Conservation (phyloP, 2,797 vertebrate species). For the Channallabes apus region DNA sequence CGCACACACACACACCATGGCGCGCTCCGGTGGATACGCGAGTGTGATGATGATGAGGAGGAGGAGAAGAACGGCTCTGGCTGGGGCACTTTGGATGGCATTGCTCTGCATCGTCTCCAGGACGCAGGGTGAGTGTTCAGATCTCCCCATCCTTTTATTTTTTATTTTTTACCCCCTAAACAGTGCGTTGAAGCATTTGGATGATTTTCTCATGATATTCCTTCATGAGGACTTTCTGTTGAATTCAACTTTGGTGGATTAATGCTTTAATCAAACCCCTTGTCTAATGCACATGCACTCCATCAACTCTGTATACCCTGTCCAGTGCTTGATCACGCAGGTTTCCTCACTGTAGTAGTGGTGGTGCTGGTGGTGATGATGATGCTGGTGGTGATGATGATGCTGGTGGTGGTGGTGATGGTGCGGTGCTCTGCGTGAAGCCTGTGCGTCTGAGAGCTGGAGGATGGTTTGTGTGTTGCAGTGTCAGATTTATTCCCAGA, state of each 20-base stretch:
- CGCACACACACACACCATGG: conserved; percentile 35
- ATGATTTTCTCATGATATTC: not conserved
- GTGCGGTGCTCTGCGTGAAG: not conserved
- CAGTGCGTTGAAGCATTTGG: not conserved
- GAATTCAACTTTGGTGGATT: not conserved
- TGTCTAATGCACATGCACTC: not conserved
- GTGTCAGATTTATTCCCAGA: not conserved
- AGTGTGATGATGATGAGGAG: not conserved
- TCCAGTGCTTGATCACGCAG: not conserved
- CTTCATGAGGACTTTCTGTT: not conserved
- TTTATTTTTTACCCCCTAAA: no score
- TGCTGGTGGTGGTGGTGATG: no score
- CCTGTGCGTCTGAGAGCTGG: not conserved
- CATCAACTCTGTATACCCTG: no score
- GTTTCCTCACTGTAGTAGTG: no score
- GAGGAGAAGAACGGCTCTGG: not conserved
- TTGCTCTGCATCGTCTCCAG: conserved; percentile 12
- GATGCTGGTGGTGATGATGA: not conserved
- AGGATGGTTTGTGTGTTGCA: not conserved
- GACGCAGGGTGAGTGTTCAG: conserved; percentile 26
- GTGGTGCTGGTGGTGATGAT: not conserved
- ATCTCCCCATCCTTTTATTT: not conserved
- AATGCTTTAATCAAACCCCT: not conserved
- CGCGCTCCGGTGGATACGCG: conserved; percentile 34
- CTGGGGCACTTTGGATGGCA: conserved; percentile 18